These are phyloP conservation scores for Grantiella picta DNA, from an alignment of 2,113 vertebrate species.

Conservation along the genomic window DNA sequence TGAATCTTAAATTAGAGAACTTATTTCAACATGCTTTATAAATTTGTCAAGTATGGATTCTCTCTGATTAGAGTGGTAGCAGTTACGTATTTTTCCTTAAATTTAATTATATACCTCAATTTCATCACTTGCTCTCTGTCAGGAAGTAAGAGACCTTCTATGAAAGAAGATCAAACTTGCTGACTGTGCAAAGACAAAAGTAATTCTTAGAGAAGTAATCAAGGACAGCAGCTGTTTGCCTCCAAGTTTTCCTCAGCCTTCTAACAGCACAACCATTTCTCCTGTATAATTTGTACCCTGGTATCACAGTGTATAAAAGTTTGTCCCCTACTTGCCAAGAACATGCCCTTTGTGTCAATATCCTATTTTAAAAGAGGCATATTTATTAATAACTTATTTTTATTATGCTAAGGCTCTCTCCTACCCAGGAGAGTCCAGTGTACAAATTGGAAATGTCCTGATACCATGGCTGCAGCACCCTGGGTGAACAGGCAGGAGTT, in stretches of 20 bases:
- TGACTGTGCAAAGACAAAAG: neutral
- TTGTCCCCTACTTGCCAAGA: neutral
- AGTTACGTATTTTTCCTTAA: neutral
- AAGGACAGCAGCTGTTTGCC: neutral
- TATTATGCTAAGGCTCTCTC: neutral
- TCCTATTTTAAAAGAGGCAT: neutral
- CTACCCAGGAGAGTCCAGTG: neutral
- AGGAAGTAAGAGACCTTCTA: neutral
- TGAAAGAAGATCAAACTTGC: neutral
- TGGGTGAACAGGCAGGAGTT: neutral
- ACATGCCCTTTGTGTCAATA: neutral
- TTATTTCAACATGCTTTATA: neutral
- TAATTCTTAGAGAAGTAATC: neutral
- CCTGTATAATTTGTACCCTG: neutral
- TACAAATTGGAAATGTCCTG: neutral
- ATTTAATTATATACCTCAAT: neutral
- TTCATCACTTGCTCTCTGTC: neutral
- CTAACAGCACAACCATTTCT: neutral
- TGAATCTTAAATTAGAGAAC: neutral
- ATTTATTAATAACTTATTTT: neutral
- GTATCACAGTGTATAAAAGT: neutral
- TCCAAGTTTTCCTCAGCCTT: neutral
- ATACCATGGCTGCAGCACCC: neutral
- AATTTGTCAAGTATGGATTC: neutral
- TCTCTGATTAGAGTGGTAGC: neutral